Evolutionary conservation across 2,113 vertebrate species (phyloP).

Genomic region (Cyanocitta stelleri): DNA sequence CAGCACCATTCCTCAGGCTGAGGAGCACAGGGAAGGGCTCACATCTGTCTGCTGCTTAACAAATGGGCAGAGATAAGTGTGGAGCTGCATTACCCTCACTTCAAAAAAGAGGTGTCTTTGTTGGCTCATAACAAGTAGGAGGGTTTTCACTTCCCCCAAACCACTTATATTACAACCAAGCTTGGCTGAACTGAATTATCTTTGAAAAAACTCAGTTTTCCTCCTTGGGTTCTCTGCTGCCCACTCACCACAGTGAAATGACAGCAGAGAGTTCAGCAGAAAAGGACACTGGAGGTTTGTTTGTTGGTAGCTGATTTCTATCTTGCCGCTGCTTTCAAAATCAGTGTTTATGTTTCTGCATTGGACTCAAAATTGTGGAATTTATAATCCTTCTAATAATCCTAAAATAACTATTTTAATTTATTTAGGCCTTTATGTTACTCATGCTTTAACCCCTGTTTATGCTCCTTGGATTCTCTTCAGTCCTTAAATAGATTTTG

Average conservation of each 20-base stretch:
- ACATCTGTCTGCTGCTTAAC: constrained; percentile 42
- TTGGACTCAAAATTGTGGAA: neutral
- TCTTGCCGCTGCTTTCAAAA: neutral
- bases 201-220: neutral
- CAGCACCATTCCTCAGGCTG: constrained; percentile 16
- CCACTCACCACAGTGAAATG: neutral
- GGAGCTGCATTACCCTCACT: constrained; percentile 2
- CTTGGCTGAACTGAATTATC: neutral
- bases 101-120: constrained; percentile 25
- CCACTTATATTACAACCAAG: neutral
- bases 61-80: constrained; percentile 33
- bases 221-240: neutral
- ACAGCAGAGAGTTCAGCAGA: neutral
- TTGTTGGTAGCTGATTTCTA: neutral
- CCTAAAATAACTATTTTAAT: neutral
- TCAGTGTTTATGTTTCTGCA: neutral
- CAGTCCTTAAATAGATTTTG: neutral
- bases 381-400: neutral
- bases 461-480: neutral
- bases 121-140: neutral
- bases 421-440: neutral
- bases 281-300: neutral
- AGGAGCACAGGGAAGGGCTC: neutral
- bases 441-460: neutral
- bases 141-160: neutral